A percentile compares a stretch with the other conserved stretches of the same genome.
phyloP scores from a whole-genome alignment of 2,113 vertebrate species.

The Lophotis ruficrista region DNA sequence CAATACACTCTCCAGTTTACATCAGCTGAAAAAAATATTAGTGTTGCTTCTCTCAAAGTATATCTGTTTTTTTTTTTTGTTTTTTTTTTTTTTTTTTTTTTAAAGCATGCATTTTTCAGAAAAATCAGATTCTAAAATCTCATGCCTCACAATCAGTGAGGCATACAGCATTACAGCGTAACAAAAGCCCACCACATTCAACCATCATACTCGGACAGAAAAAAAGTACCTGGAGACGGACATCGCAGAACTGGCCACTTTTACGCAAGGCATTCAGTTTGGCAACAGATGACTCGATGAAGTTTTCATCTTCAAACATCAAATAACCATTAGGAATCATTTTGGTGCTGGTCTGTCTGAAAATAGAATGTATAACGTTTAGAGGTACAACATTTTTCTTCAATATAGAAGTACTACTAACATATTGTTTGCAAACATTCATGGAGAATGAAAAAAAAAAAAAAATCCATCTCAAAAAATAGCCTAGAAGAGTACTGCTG shows the following conservation, averaged over 20 bases:
- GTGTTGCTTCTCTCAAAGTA: not conserved
- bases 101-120: not conserved
- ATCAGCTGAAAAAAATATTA: not conserved
- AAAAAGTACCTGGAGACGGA: constrained; percentile 91
- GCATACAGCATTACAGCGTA: fast-evolving
- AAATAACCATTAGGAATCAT: constrained; percentile 99
- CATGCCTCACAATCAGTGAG: not conserved
- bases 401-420: not conserved
- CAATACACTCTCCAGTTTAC: not conserved
- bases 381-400: not conserved
- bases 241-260: constrained; percentile 98
- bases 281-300: constrained; percentile 97
- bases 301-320: constrained; percentile 98
- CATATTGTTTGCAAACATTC: not conserved
- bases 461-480: too few species aligned
- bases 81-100: not conserved
- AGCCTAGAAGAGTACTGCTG: not conserved
- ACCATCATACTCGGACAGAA: not conserved
- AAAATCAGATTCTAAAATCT: not conserved
- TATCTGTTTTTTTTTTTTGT: not conserved
- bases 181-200: fast-evolving
- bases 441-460: not conserved
- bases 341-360: constrained; percentile 72
- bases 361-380: not conserved
- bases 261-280: constrained; percentile 98